phyloP scores from a whole-genome alignment of 2,797 vertebrate species.

The Lacerta viridis region DNA sequence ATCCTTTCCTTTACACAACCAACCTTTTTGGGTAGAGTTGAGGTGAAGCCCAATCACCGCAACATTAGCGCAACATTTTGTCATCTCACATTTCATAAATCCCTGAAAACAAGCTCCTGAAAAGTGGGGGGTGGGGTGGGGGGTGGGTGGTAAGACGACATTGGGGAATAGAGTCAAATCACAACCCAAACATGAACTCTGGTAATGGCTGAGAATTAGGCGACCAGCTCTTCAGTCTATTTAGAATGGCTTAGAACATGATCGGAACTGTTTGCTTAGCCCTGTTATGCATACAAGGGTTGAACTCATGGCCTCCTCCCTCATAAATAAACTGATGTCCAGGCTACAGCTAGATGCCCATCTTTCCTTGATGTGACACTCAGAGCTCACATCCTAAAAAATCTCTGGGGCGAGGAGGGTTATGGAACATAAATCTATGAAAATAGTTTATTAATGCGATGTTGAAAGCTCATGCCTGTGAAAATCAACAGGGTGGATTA shows the following conservation, averaged over 20 bases:
- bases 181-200: constrained; percentile 67
- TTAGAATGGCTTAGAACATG: constrained; percentile 72
- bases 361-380: constrained; percentile 75
- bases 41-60: constrained; percentile 63
- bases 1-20: constrained; percentile 18
- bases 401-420: constrained; percentile 68
- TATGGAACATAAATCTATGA: constrained; percentile 56
- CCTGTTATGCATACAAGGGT: constrained; percentile 60
- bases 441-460: constrained; percentile 66
- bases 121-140: constrained; percentile 62
- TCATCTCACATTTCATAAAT: constrained; percentile 76
- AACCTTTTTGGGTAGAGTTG: constrained; percentile 67
- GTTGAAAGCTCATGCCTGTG: constrained; percentile 59
- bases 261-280: constrained; percentile 75
- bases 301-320: constrained; percentile 74
- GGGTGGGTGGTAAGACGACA: constrained; percentile 53
- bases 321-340: constrained; percentile 72
- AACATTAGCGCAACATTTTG: constrained; percentile 59
- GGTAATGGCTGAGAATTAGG: constrained; percentile 61
- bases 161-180: constrained; percentile 65
- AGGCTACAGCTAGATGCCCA: constrained; percentile 65
- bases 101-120: constrained; percentile 76
- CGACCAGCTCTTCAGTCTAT: constrained; percentile 64
- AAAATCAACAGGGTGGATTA: constrained; percentile 65
- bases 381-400: constrained; percentile 65